Evolutionary conservation across 2,113 vertebrate species (phyloP).

Genomic region (Tapirus terrestris): DNA sequence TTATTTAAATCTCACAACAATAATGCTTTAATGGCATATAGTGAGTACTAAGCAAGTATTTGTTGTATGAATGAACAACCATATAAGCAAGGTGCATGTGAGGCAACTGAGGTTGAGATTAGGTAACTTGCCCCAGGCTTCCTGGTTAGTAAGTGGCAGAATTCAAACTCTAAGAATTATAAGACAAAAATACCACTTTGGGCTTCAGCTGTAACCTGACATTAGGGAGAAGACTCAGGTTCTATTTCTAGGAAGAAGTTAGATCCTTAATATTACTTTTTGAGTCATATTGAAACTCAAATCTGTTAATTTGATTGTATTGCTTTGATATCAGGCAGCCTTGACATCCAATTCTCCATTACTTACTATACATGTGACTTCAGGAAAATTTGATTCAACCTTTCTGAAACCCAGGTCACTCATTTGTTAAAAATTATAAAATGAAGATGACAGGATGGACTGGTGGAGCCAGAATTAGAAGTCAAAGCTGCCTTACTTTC

Average conservation of each 20-base stretch:
- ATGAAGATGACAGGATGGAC: background rate
- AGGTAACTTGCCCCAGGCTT: background rate
- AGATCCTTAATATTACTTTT: slow-evolving; percentile 43
- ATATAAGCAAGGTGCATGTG: background rate
- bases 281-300: background rate
- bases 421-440: background rate
- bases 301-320: background rate
- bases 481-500: background rate
- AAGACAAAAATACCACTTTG: slow-evolving; percentile 4
- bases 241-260: slow-evolving; percentile 12
- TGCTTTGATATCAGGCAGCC: background rate
- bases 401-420: slow-evolving; percentile 14
- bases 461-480: slow-evolving; percentile 12
- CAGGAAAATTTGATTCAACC: background rate
- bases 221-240: background rate
- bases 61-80: background rate
- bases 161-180: slow-evolving; percentile 23
- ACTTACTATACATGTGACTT: background rate
- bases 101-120: slow-evolving; percentile 5
- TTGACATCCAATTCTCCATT: background rate
- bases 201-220: background rate
- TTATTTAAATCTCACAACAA: slow-evolving; percentile 25
- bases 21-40: background rate
- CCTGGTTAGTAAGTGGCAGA: background rate
- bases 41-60: background rate